Base-by-base conservation (phyloP, 2,888 invertebrate genomes). In the Clusia tigrina region DNA sequence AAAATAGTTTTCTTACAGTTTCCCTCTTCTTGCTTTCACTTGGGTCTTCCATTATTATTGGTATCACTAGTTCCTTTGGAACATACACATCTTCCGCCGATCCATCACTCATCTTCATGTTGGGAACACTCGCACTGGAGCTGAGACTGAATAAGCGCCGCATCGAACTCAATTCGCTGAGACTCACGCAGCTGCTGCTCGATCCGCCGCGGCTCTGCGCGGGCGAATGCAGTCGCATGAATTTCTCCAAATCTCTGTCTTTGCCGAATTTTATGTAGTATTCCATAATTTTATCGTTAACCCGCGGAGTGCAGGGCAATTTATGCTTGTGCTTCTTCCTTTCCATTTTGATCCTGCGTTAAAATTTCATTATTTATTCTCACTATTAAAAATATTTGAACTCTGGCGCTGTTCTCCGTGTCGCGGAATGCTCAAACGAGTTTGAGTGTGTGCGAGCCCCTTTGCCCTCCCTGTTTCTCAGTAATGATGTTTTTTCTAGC, bases 191-290 rank as follows among this genome's bases (percentile, higher is more conserved):
- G 53, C 56, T 55, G 60, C 60, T 38, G 42, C 66, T 58, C 25
- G 42, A 10, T 42, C 15, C n/a, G 32, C 12, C 54, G 38, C 58
- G 51, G 18, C 32, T 32, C 5, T 63, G 63, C 17, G 58, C 52
- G 0, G 70, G 69, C 6, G 72, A 72, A 69, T 71, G 62, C 0
- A 78, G 63, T 1, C 77, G 88, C 81, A 91, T 89, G 78, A 88
- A 91, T 72, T 89, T 89, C 63, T 89, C 88, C 70, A 91, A 85
- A 77, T 90, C 88, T 32, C 88, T 83, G 73, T 88, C 89, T 69
- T 87, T 87, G 1, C 90, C 89, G 82, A 88, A 90, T 76, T 89
- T 89, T 73, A 88, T 86, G 76, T 89, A 91, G 79, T 91, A 91
- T 74, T 91, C 89, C 71, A 90, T 78, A 68, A 87, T 85, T 67